Evolutionary conservation across 2,888 invertebrate genomes (phyloP), one percentile per base, ranked within the genome.

Genomic region (Rhaphigaster nebulosa): DNA sequence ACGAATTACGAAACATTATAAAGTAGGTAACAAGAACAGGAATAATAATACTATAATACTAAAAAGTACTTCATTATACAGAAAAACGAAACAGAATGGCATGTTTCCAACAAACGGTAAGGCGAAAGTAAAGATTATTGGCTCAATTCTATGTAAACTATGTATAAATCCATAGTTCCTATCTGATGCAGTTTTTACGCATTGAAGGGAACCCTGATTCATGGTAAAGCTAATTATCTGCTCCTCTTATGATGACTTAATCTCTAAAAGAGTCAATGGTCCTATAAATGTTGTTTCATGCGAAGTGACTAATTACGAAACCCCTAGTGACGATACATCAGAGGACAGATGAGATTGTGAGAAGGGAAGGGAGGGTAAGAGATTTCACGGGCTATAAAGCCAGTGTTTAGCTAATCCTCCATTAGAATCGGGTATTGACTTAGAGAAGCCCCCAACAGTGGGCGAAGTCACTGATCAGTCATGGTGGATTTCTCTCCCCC

Each of bases 311-410:
- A 65, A 65, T 65, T 65, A 65, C 2, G 29, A 29, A 18, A 3
- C 29, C 65, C 65, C 29, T 41, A 23, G 80, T 45, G 80, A 41
- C 80, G 41, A 80, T 80, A 26, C 41, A 80, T 41, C 41, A 41
- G 26, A 4, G 80, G 41, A 38, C 80, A 80, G 80, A 80, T 80
- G 80, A 45, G 41, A 3, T 18, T n/a, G 29, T n/a, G n/a, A n/a
- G n/a, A n/a, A 12, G 38, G 15, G 76, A 1, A 0, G 1, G 41
- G 26, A 15, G 34, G 38, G 76, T 8, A n/a, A 15, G 5, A 76
- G 80, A 80, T 80, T 80, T 80, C 80, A 80, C 80, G 80, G 80
- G 26, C 80, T 26, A 80, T 80, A 80, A 80, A 80, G 18, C 41
- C 80, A 41, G 10, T 80, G 80, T 80, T 26, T 41, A 15, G 26